Evolutionary conservation across 1,140 invertebrate genomes (phyloP).

Genomic region (Aphaenogaster floridana): DNA sequence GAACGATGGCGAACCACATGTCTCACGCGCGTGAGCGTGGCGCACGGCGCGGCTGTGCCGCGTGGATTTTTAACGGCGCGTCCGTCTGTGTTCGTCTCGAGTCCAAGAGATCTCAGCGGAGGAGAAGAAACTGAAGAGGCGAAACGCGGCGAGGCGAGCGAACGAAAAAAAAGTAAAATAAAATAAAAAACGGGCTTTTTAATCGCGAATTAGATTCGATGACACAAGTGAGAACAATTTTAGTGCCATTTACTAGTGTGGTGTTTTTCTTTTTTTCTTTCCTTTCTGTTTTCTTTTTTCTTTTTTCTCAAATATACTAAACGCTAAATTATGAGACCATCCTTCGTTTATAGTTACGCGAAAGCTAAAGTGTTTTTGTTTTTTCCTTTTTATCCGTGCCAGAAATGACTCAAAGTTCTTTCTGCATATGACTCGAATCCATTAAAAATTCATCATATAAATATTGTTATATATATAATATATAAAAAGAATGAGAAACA

Average conservation of each 20-base stretch:
- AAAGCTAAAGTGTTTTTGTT: slow-evolving; percentile 87
- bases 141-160: slow-evolving; percentile 46
- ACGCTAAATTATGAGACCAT: slow-evolving; percentile 52
- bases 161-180: slow-evolving; percentile 73
- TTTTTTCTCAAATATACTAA: slow-evolving; percentile 22
- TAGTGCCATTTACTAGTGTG: slow-evolving; percentile 88
- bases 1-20: slow-evolving; percentile 45
- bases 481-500: slow-evolving; percentile 84
- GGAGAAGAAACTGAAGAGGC: slow-evolving; percentile 64
- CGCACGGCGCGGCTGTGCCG: slow-evolving; percentile 66
- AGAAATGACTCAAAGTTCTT: slow-evolving; percentile 84
- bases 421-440: slow-evolving; percentile 86
- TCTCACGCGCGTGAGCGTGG: slow-evolving; percentile 52
- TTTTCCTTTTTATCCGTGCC: slow-evolving; percentile 82
- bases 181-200: slow-evolving; percentile 81
- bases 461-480: slow-evolving; percentile 87
- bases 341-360: slow-evolving; percentile 78
- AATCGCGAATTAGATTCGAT: slow-evolving; percentile 82
- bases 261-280: slow-evolving; percentile 78
- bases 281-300: slow-evolving; percentile 37
- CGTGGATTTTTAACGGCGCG: slow-evolving; percentile 49
- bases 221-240: slow-evolving; percentile 86
- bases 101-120: slow-evolving; percentile 71
- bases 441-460: slow-evolving; percentile 86
- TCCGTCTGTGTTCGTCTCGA: slow-evolving; percentile 72